Conservation (phyloP, 2,888 invertebrate species). For the Dolichopus griseipennis region DNA sequence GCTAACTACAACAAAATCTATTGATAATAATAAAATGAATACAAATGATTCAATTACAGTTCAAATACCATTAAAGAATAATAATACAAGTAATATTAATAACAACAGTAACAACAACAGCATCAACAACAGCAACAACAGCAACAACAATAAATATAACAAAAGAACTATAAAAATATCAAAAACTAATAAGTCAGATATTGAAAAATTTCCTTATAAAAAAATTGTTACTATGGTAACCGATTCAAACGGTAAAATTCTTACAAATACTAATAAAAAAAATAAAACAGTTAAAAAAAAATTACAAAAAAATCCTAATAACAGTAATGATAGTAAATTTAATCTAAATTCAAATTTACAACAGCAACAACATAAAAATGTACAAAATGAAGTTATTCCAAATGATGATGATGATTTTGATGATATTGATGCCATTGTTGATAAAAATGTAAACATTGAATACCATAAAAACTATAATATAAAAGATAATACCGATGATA, state of each 20-base stretch:
- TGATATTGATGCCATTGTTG: too few species aligned
- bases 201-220: background rate
- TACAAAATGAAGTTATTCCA: background rate
- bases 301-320: background rate
- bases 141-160: background rate
- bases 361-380: background rate
- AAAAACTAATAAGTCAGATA: background rate
- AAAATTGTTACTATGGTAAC: background rate
- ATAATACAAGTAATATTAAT: background rate
- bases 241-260: too few species aligned
- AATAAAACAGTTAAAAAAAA: background rate
- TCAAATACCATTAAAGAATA: background rate
- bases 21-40: slow-evolving; percentile 3
- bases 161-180: background rate
- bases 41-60: background rate
- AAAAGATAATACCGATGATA: background rate
- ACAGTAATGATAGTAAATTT: background rate
- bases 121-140: background rate
- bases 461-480: background rate
- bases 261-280: background rate
- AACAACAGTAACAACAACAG: background rate
- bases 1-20: background rate
- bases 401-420: background rate
- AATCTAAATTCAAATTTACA: slow-evolving; percentile 9
- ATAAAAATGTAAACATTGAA: background rate